These are phyloP conservation scores for Pipistrellus kuhlii DNA, from an alignment of 2,797 vertebrate species.

Conservation along the genomic window DNA sequence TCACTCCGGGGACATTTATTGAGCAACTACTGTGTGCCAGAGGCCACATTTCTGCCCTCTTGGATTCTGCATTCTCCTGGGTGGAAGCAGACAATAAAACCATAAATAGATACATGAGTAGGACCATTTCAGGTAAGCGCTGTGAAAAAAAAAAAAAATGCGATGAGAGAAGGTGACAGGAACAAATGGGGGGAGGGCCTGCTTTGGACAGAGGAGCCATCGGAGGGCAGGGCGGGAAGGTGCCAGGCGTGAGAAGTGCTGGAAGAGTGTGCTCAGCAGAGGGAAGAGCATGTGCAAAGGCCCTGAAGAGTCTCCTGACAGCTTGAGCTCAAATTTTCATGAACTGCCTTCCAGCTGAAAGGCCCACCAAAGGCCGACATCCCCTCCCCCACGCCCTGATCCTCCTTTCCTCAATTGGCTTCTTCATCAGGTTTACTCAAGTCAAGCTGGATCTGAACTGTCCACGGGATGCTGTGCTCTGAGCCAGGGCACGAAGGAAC, in stretches of 20 bases:
- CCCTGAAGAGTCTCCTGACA: not conserved
- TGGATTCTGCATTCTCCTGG: not conserved
- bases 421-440: not conserved
- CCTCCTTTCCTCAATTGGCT: not conserved
- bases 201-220: not conserved
- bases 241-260: too few relatives aligned
- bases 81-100: not conserved
- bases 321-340: not conserved
- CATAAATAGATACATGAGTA: not conserved
- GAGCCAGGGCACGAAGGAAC: not conserved
- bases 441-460: not conserved
- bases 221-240: not conserved
- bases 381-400: not conserved
- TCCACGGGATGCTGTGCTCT: not conserved
- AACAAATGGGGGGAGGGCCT: not conserved
- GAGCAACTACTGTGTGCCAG: not conserved
- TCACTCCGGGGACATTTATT: not conserved
- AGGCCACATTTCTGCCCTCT: not conserved
- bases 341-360: not conserved
- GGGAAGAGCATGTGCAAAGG: not conserved
- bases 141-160: conserved; percentile 32
- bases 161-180: not conserved
- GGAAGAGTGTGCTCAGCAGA: not conserved
- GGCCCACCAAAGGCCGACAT: not conserved
- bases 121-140: not conserved